Evolutionary conservation across 1,140 invertebrate species (phyloP).

Genomic region (Drosophila kikkawai): DNA sequence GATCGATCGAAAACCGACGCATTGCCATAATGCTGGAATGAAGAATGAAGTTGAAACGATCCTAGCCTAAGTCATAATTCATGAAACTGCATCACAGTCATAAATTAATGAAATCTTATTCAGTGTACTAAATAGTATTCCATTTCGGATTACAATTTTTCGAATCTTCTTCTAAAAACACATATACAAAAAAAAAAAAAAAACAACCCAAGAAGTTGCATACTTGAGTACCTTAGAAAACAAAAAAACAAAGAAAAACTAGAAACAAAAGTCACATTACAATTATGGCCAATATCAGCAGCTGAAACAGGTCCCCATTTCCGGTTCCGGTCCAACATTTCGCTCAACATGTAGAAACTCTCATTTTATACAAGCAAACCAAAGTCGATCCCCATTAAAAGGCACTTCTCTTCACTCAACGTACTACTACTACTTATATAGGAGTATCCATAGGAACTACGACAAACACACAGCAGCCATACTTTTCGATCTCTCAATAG

Average conservation of each 20-base stretch:
- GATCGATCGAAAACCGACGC: constrained; percentile 5
- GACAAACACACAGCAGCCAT: constrained; percentile 30
- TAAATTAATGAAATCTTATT: constrained; percentile 28
- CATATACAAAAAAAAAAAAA: not conserved
- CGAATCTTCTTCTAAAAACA: constrained; percentile 38
- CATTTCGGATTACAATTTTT: constrained; percentile 38
- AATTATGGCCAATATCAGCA: constrained; percentile 36
- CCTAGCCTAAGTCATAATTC: constrained; percentile 44
- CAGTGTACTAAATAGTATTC: constrained; percentile 50
- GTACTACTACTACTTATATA: constrained; percentile 30
- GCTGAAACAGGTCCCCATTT: constrained; percentile 16
- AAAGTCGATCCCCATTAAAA: constrained; percentile 31
- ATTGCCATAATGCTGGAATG: constrained; percentile 8
- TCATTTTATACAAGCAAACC: constrained; percentile 55
- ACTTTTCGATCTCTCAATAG: constrained; percentile 57
- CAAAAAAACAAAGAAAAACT: constrained; percentile 1
- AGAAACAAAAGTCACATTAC: constrained; percentile 40
- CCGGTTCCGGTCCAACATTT: constrained; percentile 34
- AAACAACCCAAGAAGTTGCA: constrained; percentile 52
- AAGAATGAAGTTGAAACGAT: constrained; percentile 17
- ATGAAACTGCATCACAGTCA: constrained; percentile 40
- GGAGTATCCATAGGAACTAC: constrained; percentile 7
- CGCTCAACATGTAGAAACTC: constrained; percentile 49
- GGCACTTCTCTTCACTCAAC: constrained; percentile 34
- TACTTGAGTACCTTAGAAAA: constrained; percentile 78